Percentiles rank a stretch among this genome's conserved stretches.
Evolutionary conservation across 2,888 invertebrate species (phyloP).

Genomic region (Tromatobia lineatoria): DNA sequence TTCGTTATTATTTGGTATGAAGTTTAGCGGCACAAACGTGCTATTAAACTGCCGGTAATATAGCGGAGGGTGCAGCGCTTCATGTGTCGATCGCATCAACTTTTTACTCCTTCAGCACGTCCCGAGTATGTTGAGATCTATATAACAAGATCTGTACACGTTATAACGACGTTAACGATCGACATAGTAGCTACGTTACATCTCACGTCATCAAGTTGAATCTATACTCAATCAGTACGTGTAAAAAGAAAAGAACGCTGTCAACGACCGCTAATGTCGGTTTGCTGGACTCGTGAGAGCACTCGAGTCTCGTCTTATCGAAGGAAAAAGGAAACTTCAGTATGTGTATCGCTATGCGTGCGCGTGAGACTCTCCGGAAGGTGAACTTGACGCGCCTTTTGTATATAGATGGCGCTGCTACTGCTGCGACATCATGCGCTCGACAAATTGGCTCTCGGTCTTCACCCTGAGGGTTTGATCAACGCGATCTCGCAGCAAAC

Average conservation of each 20-base stretch:
- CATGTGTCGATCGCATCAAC: slow-evolving; percentile 21
- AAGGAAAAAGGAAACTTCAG: slow-evolving; percentile 6
- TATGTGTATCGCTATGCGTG: not conserved
- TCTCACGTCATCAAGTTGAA: slow-evolving; percentile 36
- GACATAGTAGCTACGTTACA: not conserved
- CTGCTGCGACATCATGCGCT: not conserved
- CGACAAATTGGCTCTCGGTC: slow-evolving; percentile 38
- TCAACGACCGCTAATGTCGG: slow-evolving; percentile 52
- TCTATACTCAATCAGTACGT: slow-evolving; percentile 23
- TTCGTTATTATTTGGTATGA: not conserved
- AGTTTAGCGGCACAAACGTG: slow-evolving; percentile 14
- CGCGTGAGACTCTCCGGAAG: slow-evolving; percentile 1
- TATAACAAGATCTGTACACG: slow-evolving; percentile 37
- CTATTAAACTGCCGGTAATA: slow-evolving; percentile 4
- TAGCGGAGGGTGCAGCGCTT: not conserved
- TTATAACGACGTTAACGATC: slow-evolving; percentile 44
- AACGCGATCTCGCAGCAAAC: slow-evolving; percentile 31
- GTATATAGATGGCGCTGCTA: not conserved
- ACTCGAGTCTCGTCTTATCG: not conserved
- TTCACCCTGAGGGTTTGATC: slow-evolving; percentile 32
- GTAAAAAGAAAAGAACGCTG: slow-evolving; percentile 43
- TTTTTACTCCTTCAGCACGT: slow-evolving; percentile 4
- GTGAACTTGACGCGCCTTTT: not conserved
- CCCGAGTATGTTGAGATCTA: slow-evolving; percentile 33
- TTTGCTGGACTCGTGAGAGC: slow-evolving; percentile 19